A percentile compares a stretch with the other conserved stretches of the same genome.
These are phyloP conservation scores for Eudasyphora cyanicolor DNA, from an alignment of 2,888 invertebrate species.

Conservation along the genomic window DNA sequence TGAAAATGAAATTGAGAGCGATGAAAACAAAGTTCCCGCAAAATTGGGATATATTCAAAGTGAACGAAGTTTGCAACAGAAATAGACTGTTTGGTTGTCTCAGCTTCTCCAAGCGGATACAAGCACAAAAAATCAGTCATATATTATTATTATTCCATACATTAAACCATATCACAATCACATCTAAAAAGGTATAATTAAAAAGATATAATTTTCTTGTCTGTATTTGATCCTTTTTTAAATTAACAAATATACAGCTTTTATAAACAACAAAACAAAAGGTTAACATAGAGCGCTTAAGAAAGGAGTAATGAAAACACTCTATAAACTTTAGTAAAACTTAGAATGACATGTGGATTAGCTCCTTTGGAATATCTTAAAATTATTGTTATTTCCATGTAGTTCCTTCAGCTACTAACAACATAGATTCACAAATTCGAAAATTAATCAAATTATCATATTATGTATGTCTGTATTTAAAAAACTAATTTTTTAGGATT, in stretches of 20 bases:
- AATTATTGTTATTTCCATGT: background rate
- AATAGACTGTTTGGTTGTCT: too few relatives aligned
- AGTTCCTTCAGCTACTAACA: background rate
- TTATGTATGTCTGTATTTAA: slow-evolving; percentile 23
- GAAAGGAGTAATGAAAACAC: background rate
- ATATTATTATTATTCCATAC: too few relatives aligned
- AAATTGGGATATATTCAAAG: too few relatives aligned
- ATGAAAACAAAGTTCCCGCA: too few relatives aligned
- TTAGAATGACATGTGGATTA: background rate
- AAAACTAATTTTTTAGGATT: slow-evolving; percentile 81
- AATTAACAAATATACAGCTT: background rate
- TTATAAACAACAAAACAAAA: background rate
- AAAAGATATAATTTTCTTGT: background rate
- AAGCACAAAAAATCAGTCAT: too few relatives aligned
- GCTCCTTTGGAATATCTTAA: background rate
- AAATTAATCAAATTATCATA: background rate
- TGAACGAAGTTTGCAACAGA: too few relatives aligned
- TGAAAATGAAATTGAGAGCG: too few relatives aligned
- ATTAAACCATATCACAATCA: too few relatives aligned
- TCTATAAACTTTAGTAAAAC: background rate
- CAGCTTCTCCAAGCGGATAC: too few relatives aligned
- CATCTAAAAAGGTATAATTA: background rate
- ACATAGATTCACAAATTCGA: background rate
- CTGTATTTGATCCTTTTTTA: background rate
- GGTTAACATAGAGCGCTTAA: background rate